A percentile compares a stretch with the other conserved stretches of the same genome.
These are phyloP conservation scores for Monodelphis domestica DNA, from an alignment of 2,797 vertebrate genomes.

Conservation along the genomic window DNA sequence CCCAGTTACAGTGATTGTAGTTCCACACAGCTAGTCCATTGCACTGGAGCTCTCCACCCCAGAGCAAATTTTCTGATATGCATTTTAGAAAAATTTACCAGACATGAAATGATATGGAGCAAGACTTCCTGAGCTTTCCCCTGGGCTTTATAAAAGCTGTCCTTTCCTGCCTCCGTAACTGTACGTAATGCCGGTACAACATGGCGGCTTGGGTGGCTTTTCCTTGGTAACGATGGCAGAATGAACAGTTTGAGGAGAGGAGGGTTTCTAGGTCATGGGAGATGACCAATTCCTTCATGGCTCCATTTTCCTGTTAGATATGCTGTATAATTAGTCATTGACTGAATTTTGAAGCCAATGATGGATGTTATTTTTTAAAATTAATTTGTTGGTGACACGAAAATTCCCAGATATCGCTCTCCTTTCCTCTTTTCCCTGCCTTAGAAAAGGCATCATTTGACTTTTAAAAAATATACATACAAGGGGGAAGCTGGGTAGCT, in stretches of 20 bases:
- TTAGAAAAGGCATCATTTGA: too few relatives aligned
- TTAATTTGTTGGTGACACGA: too few relatives aligned
- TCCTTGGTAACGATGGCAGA: neutral
- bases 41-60: constrained; percentile 17
- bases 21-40: neutral
- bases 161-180: neutral
- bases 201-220: neutral
- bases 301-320: neutral
- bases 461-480: too few relatives aligned
- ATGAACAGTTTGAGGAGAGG: neutral
- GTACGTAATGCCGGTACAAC: neutral
- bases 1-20: constrained; percentile 27
- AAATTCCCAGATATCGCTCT: too few relatives aligned
- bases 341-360: neutral
- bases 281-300: neutral
- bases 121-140: constrained; percentile 17
- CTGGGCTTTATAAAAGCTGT: constrained; percentile 23
- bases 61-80: constrained; percentile 37
- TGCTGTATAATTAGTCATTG: neutral
- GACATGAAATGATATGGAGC: neutral
- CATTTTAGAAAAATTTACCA: neutral
- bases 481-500: too few relatives aligned
- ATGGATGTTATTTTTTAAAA: too few relatives aligned
- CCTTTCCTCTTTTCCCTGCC: too few relatives aligned
- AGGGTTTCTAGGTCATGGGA: neutral